Conservation (phyloP, 2,113 vertebrate genomes). For the Actenoides lindsayi region DNA sequence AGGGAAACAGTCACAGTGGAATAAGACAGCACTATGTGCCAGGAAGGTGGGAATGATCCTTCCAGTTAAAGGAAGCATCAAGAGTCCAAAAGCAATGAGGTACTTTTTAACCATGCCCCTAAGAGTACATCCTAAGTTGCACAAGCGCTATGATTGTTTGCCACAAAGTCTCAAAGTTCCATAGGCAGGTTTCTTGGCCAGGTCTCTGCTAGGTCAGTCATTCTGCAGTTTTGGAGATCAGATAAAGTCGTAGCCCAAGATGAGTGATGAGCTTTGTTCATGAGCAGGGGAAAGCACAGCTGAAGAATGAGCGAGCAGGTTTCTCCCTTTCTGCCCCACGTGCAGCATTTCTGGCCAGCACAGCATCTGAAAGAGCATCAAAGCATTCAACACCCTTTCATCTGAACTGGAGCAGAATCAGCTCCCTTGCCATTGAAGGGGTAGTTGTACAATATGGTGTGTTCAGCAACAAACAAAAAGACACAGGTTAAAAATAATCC, state of each 20-base stretch:
- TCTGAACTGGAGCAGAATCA: neutral
- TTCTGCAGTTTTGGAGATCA: neutral
- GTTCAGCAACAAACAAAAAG: constrained; percentile 6
- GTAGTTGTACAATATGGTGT: neutral
- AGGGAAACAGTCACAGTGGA: neutral
- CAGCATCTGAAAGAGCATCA: neutral
- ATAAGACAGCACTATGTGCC: neutral
- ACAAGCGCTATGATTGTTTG: neutral
- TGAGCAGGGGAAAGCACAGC: neutral
- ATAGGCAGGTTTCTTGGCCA: neutral
- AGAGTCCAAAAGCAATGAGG: neutral
- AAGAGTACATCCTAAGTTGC: neutral
- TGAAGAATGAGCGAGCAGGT: neutral
- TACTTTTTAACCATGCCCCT: neutral
- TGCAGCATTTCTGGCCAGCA: neutral
- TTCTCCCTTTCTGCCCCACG: neutral
- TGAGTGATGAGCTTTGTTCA: neutral
- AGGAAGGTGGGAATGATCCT: neutral
- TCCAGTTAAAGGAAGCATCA: neutral
- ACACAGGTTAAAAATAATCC: neutral
- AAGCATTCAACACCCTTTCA: neutral
- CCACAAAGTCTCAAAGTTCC: neutral
- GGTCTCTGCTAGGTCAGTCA: neutral
- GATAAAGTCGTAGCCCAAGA: accelerated
- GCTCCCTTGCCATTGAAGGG: neutral